Percentiles rank a stretch among this genome's conserved stretches.
phyloP scores from a whole-genome alignment of 2,113 vertebrate genomes.

The Chaenogobius annularis region DNA sequence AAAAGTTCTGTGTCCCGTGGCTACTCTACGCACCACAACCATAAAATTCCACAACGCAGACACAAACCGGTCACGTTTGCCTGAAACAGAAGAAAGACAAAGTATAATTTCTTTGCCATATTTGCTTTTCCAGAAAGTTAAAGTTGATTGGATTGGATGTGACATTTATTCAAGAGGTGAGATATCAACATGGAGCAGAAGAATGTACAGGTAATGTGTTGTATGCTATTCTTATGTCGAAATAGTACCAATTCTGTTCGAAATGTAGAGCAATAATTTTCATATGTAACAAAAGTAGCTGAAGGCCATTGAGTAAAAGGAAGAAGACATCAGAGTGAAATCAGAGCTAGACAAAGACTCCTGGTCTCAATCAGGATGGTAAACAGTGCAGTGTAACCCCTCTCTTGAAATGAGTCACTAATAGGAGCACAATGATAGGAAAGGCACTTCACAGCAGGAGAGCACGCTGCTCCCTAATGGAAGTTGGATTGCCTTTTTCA shows the following conservation, averaged over 20 bases:
- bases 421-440: constrained; percentile 61
- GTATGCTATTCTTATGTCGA: too few species aligned
- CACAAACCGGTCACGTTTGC: too few species aligned
- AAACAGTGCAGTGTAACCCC: constrained; percentile 64
- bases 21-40: too few species aligned
- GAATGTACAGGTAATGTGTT: not conserved
- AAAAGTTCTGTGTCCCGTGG: too few species aligned
- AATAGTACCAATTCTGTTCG: too few species aligned
- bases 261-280: too few species aligned
- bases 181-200: not conserved
- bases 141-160: not conserved
- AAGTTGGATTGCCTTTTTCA: constrained; percentile 62
- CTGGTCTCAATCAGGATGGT: constrained; percentile 63
- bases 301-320: constrained; percentile 34
- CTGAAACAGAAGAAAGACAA: not conserved
- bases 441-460: constrained; percentile 44
- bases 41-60: too few species aligned
- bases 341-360: constrained; percentile 52
- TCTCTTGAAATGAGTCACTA: constrained; percentile 69
- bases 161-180: not conserved
- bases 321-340: constrained; percentile 46
- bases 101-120: too few species aligned
- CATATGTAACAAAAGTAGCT: constrained; percentile 35
- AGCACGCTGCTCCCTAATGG: constrained; percentile 62
- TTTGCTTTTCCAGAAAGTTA: not conserved